A percentile compares a stretch with the other conserved stretches of the same genome.
Evolutionary conservation across 1,140 invertebrate species (phyloP).

Genomic region (Brachionus koreanus): DNA sequence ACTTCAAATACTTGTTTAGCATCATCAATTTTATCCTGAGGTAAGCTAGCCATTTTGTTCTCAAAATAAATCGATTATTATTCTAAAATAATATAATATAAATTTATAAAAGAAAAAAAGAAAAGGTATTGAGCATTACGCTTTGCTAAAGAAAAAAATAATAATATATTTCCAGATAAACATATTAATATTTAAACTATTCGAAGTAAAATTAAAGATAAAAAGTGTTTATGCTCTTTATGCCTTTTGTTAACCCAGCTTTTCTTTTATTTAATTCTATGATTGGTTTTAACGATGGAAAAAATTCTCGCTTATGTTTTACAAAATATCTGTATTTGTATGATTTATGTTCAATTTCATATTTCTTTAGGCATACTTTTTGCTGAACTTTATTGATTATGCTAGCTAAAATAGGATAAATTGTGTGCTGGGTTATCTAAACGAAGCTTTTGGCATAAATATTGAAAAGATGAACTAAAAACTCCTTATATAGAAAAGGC

Average conservation of each 20-base stretch:
- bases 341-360: background rate
- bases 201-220: background rate
- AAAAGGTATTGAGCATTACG: background rate
- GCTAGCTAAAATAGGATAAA: background rate
- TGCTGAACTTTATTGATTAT: background rate
- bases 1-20: conserved; percentile 45
- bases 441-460: background rate
- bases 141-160: background rate
- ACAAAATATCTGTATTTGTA: background rate
- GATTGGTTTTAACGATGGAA: background rate
- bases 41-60: conserved; percentile 32
- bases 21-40: conserved; percentile 43
- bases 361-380: background rate
- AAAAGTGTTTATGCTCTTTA: background rate
- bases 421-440: background rate
- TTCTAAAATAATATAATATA: background rate
- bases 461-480: background rate
- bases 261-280: background rate
- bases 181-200: background rate
- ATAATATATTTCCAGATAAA: background rate
- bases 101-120: background rate
- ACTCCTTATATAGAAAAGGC: conserved; percentile 13
- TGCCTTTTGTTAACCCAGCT: background rate
- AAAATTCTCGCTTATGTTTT: background rate
- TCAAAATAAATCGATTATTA: background rate